A percentile compares a stretch with the other conserved stretches of the same genome.
Conservation (phyloP, 2,888 invertebrate species). For the Phragmatobia fuliginosa region DNA sequence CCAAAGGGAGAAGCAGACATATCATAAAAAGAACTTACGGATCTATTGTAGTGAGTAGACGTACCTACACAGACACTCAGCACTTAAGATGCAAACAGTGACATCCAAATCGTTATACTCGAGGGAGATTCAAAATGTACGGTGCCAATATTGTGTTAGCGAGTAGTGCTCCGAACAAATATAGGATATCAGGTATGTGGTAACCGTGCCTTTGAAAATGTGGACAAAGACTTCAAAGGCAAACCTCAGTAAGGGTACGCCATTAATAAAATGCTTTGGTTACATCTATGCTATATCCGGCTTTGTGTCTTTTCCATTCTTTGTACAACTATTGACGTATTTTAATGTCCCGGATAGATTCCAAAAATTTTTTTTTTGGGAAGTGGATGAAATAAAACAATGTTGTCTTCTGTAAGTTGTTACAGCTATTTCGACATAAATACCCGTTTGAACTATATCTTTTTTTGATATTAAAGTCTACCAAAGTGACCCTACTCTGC, state of each 20-base stretch:
- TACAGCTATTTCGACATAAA: not conserved
- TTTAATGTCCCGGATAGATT: not conserved
- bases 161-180: slow-evolving; percentile 57
- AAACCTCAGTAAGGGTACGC: slow-evolving; percentile 33
- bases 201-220: slow-evolving; percentile 55
- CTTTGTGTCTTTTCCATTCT: slow-evolving; percentile 24
- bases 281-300: slow-evolving; percentile 21
- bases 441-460: not conserved
- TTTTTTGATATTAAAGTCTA: too few relatives aligned
- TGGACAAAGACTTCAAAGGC: slow-evolving; percentile 52
- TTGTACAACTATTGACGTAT: slow-evolving; percentile 22
- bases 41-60: slow-evolving; percentile 23
- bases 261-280: slow-evolving; percentile 44
- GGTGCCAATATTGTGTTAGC: slow-evolving; percentile 68
- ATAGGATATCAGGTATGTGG: slow-evolving; percentile 48
- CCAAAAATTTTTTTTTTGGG: not conserved
- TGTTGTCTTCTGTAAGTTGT: not conserved
- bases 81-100: slow-evolving; percentile 80
- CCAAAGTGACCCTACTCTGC: too few relatives aligned
- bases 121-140: slow-evolving; percentile 62
- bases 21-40: slow-evolving; percentile 34
- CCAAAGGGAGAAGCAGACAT: slow-evolving; percentile 30
- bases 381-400: not conserved
- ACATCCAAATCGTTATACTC: slow-evolving; percentile 67
- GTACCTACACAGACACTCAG: slow-evolving; percentile 48